Evolutionary conservation across 2,113 vertebrate genomes (phyloP).

Genomic region (Nibea albiflora): DNA sequence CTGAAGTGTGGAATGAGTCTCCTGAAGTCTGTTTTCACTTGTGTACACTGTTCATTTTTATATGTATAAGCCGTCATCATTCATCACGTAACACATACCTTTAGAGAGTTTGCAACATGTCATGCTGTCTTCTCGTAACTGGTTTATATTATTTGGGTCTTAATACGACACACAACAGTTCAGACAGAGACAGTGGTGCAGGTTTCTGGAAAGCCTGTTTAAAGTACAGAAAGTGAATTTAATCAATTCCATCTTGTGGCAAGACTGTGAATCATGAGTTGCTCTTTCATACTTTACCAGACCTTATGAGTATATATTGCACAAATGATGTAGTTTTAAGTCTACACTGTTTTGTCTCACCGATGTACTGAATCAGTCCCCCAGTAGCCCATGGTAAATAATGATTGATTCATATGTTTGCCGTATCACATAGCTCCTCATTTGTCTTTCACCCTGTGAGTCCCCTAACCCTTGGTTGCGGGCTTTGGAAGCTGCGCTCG

Average conservation of each 20-base stretch:
- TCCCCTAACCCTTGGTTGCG: conserved; percentile 45
- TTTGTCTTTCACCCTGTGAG: conserved; percentile 40
- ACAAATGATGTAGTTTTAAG: not conserved
- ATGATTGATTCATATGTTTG: conserved; percentile 39
- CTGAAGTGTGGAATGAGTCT: conserved; percentile 37
- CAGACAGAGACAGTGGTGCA: conserved; percentile 3
- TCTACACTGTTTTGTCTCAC: not conserved
- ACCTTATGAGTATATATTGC: not conserved
- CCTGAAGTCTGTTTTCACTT: conserved; percentile 57
- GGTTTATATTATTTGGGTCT: conserved; percentile 52
- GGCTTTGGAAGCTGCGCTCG: conserved; percentile 31
- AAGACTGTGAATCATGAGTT: not conserved
- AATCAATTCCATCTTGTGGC: not conserved
- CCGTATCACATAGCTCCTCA: conserved; percentile 5
- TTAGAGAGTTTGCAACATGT: conserved; percentile 20
- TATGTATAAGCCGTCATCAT: conserved; percentile 34
- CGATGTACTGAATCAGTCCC: not conserved
- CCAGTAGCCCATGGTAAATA: not conserved
- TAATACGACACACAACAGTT: conserved; percentile 35
- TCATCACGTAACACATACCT: conserved; percentile 51
- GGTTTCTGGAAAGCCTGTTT: conserved; percentile 41
- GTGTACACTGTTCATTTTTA: conserved; percentile 65
- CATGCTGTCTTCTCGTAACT: conserved; percentile 32
- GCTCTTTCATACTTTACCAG: not conserved
- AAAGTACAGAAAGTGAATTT: conserved; percentile 19